These are phyloP conservation scores for Campylorhamphus procurvoides DNA, from an alignment of 2,113 vertebrate genomes.

Conservation along the genomic window DNA sequence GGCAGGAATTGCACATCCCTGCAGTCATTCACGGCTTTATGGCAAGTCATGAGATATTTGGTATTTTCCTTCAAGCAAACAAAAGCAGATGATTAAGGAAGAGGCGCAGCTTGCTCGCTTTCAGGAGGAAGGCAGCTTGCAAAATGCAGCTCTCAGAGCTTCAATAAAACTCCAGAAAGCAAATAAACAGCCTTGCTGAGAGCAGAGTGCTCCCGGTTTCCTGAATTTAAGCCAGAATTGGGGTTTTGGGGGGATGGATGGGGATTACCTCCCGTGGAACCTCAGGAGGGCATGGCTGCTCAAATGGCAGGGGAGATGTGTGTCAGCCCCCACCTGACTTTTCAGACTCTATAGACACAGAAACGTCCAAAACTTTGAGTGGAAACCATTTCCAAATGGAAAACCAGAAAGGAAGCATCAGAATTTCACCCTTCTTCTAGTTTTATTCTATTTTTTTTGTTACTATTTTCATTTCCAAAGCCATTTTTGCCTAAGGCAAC, in stretches of 20 bases:
- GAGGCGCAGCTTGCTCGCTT: conserved; percentile 48
- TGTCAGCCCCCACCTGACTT: not conserved
- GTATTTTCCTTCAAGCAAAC: conserved; percentile 58
- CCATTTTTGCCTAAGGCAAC: not conserved
- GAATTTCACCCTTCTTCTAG: not conserved
- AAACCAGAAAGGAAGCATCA: not conserved
- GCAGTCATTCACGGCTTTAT: conserved; percentile 1
- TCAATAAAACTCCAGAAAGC: conserved; percentile 49
- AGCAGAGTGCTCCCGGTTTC: not conserved
- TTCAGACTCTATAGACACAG: not conserved
- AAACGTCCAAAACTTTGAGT: not conserved
- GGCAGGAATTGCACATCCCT: conserved; percentile 6
- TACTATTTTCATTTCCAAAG: not conserved
- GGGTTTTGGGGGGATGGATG: not conserved
- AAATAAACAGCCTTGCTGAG: conserved; percentile 49
- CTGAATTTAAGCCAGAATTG: not conserved
- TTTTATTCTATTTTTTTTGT: not conserved
- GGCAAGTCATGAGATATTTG: conserved; percentile 46
- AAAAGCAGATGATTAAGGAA: conserved; percentile 62
- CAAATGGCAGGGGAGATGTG: not conserved
- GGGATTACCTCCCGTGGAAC: conserved; percentile 13
- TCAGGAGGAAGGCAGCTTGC: conserved; percentile 53
- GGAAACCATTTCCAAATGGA: not conserved
- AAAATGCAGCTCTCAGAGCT: conserved; percentile 43
- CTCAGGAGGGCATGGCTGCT: not conserved